Percentiles rank a stretch among this genome's conserved stretches.
Evolutionary conservation across 2,888 invertebrate genomes (phyloP).

Genomic region (Parnassius apollo): DNA sequence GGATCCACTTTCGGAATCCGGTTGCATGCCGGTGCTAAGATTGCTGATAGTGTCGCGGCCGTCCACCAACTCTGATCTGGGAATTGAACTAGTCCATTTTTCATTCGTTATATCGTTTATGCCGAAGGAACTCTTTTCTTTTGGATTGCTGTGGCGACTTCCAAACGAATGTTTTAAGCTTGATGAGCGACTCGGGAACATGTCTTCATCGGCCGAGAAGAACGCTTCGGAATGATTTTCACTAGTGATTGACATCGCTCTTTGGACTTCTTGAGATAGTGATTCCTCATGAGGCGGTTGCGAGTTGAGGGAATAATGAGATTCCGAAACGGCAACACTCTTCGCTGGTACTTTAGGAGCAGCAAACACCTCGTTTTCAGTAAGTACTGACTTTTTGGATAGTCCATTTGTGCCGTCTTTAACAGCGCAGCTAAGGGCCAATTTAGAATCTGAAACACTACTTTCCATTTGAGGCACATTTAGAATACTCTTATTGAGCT

Average conservation of each 20-base stretch:
- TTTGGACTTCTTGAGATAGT: conserved; percentile 84
- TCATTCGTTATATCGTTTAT: conserved; percentile 67
- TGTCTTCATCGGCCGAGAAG: conserved; percentile 96
- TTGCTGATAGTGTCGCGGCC: conserved; percentile 69
- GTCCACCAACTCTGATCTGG: conserved; percentile 57
- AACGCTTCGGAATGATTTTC: conserved; percentile 96
- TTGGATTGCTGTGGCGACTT: conserved; percentile 68
- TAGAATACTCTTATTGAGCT: conserved; percentile 80
- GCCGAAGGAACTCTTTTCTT: conserved; percentile 81
- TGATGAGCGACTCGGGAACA: conserved; percentile 85
- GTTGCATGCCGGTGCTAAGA: conserved; percentile 62
- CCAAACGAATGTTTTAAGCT: conserved; percentile 84
- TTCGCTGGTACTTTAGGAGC: conserved; percentile 71
- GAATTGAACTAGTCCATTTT: conserved; percentile 65
- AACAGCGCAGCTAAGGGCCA: conserved; percentile 88
- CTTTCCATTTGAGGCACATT: conserved; percentile 86
- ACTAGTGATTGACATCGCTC: conserved; percentile 93
- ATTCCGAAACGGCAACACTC: conserved; percentile 83
- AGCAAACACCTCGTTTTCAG: conserved; percentile 55
- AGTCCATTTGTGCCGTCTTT: conserved; percentile 67
- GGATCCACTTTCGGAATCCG: conserved; percentile 89
- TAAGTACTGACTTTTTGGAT: conserved; percentile 49
- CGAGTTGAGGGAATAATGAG: conserved; percentile 84
- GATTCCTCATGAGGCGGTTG: conserved; percentile 81
- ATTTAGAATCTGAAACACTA: conserved; percentile 91